phyloP scores from a whole-genome alignment of 2,888 invertebrate genomes.

The Drosophila atroscutellata region DNA sequence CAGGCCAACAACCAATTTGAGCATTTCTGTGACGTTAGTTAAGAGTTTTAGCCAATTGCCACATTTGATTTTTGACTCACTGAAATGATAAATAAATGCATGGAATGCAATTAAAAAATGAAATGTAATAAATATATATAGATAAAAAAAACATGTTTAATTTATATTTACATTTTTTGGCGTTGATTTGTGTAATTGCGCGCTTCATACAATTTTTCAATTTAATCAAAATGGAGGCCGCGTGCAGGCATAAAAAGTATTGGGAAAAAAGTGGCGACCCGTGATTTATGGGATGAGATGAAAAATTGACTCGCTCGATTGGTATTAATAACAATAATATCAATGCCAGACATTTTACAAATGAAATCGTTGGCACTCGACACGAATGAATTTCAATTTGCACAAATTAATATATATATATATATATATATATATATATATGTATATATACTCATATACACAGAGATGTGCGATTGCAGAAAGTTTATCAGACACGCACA shows the following conservation, averaged over 20 bases:
- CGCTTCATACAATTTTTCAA: slow-evolving; percentile 67
- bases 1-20: slow-evolving; percentile 20
- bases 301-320: slow-evolving; percentile 55
- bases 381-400: slow-evolving; percentile 71
- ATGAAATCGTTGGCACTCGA: slow-evolving; percentile 63
- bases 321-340: slow-evolving; percentile 65
- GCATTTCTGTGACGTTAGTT: slow-evolving; percentile 28
- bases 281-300: slow-evolving; percentile 40
- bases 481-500: slow-evolving; percentile 26
- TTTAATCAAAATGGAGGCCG: slow-evolving; percentile 50
- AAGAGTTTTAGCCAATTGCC: slow-evolving; percentile 5
- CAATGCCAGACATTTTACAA: slow-evolving; percentile 63
- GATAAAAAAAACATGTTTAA: slow-evolving; percentile 33
- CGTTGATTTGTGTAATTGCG: slow-evolving; percentile 77
- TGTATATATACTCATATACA: neutral
- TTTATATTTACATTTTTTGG: slow-evolving; percentile 48
- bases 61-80: slow-evolving; percentile 30
- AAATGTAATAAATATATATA: slow-evolving; percentile 37
- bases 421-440: slow-evolving; percentile 32
- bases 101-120: slow-evolving; percentile 5
- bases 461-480: slow-evolving; percentile 14
- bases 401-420: slow-evolving; percentile 50
- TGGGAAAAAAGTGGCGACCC: slow-evolving; percentile 3
- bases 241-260: slow-evolving; percentile 5
- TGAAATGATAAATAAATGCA: slow-evolving; percentile 31